These are phyloP conservation scores for Anas bernieri DNA, from an alignment of 2,797 vertebrate species.

Conservation along the genomic window DNA sequence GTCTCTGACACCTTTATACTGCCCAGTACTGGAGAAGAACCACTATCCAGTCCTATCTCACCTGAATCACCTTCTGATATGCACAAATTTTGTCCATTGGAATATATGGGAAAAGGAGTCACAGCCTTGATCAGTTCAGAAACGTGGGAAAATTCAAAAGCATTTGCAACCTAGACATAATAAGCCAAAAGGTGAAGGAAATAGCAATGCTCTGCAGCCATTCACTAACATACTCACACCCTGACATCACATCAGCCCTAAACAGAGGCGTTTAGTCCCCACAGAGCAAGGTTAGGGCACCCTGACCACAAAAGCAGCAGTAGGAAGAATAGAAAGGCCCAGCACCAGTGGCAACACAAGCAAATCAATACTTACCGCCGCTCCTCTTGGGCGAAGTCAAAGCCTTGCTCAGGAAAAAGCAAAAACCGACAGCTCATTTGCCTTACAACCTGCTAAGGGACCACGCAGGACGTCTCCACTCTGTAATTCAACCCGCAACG, in stretches of 20 bases:
- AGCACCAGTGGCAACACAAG: not conserved
- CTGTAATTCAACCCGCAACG: not conserved
- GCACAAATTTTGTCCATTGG: not conserved
- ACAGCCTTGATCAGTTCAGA: not conserved
- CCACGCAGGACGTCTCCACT: rapidly evolving
- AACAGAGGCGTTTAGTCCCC: not conserved
- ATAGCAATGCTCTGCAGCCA: not conserved
- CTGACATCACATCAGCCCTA: not conserved
- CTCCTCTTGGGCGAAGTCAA: not conserved
- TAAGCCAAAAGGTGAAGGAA: not conserved
- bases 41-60: not conserved
- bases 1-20: not conserved
- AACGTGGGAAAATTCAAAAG: not conserved
- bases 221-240: not conserved
- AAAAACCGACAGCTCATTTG: not conserved
- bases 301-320: slow-evolving; percentile 2
- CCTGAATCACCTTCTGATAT: not conserved
- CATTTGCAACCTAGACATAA: not conserved
- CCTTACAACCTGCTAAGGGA: not conserved
- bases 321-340: not conserved
- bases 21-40: not conserved
- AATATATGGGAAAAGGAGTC: not conserved
- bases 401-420: not conserved
- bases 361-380: not conserved
- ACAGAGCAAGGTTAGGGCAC: not conserved